These are phyloP conservation scores for Lates japonicus DNA, from an alignment of 2,797 vertebrate genomes.

Conservation along the genomic window DNA sequence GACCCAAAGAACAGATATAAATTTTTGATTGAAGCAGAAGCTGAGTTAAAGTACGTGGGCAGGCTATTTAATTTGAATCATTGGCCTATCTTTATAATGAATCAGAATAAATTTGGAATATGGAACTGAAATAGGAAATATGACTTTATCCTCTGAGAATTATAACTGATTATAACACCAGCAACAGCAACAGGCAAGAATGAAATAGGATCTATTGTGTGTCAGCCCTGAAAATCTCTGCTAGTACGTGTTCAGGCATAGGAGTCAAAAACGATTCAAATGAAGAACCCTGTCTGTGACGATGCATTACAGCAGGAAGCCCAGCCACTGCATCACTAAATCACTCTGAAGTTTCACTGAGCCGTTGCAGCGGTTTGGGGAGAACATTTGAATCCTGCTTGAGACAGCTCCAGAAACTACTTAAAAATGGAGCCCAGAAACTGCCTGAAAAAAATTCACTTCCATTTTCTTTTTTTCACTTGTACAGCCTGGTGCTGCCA, in stretches of 20 bases:
- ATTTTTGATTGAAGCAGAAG: neutral
- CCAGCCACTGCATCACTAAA: slow-evolving; percentile 10
- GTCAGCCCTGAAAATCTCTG: neutral
- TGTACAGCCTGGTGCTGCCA: no score
- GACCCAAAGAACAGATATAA: neutral
- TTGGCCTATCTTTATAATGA: neutral
- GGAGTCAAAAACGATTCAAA: slow-evolving; percentile 3
- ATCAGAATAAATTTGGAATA: neutral
- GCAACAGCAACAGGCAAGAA: neutral
- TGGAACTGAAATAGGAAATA: neutral
- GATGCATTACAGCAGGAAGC: neutral
- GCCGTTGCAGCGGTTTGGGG: slow-evolving; percentile 26
- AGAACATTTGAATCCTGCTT: slow-evolving; percentile 37
- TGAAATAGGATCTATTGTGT: neutral
- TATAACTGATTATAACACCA: neutral
- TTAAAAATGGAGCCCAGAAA: slow-evolving; percentile 30
- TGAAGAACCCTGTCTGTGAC: neutral
- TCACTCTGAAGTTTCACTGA: slow-evolving; percentile 29
- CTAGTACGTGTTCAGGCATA: neutral
- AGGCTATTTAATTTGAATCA: neutral
- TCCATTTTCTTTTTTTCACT: neutral
- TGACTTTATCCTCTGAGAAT: neutral
- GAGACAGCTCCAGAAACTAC: slow-evolving; percentile 48
- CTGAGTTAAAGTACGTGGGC: neutral
- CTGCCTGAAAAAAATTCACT: neutral